Conservation (phyloP, 2,888 invertebrate genomes). For the Rhagophthalmus giganteus region DNA sequence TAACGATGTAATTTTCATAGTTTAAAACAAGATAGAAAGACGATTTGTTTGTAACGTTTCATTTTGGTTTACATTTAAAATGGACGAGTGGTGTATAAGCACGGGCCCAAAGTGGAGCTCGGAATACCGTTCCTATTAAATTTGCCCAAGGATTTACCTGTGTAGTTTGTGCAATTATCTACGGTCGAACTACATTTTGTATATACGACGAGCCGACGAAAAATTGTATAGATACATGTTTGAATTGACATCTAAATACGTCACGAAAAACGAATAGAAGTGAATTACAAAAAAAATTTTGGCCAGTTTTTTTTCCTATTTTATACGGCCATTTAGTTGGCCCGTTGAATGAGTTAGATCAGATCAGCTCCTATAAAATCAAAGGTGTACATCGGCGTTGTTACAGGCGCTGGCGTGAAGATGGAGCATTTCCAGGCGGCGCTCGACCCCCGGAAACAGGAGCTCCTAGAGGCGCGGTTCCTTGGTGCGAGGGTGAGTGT, state of each 20-base stretch:
- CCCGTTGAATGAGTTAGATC: neutral
- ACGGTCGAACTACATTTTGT: too few relatives aligned
- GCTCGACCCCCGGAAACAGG: constrained; percentile 98
- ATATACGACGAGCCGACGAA: too few relatives aligned
- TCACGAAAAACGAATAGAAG: neutral
- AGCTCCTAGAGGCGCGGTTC: constrained; percentile 97
- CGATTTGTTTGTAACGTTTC: too few relatives aligned
- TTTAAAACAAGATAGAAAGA: too few relatives aligned
- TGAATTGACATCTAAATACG: neutral
- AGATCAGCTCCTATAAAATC: constrained; percentile 45
- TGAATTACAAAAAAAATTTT: neutral
- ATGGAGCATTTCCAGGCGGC: constrained; percentile 97
- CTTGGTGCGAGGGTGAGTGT: constrained; percentile 90
- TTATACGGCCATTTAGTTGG: constrained; percentile 22
- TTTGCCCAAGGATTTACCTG: too few relatives aligned
- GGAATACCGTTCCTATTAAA: too few relatives aligned
- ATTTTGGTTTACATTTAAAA: too few relatives aligned
- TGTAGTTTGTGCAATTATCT: too few relatives aligned
- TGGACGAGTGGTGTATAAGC: too few relatives aligned
- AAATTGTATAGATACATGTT: too few relatives aligned
- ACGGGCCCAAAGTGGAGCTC: too few relatives aligned
- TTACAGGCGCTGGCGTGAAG: constrained; percentile 86
- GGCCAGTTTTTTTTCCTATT: constrained; percentile 14
- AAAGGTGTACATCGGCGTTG: constrained; percentile 50
- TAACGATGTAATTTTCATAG: too few relatives aligned